Conservation (phyloP, 2,113 vertebrate species). For the Sceloporus undulatus region DNA sequence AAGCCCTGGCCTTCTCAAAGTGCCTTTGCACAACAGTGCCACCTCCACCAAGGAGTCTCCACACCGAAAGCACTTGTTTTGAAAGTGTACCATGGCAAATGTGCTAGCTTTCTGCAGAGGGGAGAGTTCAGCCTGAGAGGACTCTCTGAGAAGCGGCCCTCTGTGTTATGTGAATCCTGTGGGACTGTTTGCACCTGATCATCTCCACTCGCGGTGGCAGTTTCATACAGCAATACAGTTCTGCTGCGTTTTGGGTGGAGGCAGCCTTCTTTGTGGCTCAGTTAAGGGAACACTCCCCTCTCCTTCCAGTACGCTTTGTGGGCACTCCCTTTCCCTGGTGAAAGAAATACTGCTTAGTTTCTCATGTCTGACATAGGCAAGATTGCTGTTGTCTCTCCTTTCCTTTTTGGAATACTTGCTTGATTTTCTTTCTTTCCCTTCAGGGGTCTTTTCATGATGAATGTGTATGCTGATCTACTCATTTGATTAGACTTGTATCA, state of each 20-base stretch:
- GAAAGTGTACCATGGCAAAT: background rate
- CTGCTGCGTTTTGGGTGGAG: background rate
- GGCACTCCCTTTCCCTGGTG: background rate
- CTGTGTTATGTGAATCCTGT: background rate
- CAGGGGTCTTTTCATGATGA: background rate
- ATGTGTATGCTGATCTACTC: no score
- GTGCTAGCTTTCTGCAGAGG: background rate
- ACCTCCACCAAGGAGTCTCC: no score
- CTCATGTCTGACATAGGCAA: no score
- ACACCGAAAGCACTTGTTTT: background rate
- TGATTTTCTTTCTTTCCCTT: background rate
- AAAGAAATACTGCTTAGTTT: background rate
- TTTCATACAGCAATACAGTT: background rate
- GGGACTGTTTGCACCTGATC: no score
- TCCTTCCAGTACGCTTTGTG: background rate
- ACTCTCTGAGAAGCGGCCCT: background rate
- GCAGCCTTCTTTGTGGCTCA: background rate
- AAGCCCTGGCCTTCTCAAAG: background rate
- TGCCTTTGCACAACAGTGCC: no score
- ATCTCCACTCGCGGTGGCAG: no score
- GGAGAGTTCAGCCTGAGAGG: background rate
- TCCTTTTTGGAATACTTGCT: background rate
- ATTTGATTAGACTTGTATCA: background rate
- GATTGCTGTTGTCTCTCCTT: background rate
- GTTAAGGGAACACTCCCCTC: background rate